Evolutionary conservation across 2,888 invertebrate species (phyloP).

Genomic region (Calliopum simillimum): DNA sequence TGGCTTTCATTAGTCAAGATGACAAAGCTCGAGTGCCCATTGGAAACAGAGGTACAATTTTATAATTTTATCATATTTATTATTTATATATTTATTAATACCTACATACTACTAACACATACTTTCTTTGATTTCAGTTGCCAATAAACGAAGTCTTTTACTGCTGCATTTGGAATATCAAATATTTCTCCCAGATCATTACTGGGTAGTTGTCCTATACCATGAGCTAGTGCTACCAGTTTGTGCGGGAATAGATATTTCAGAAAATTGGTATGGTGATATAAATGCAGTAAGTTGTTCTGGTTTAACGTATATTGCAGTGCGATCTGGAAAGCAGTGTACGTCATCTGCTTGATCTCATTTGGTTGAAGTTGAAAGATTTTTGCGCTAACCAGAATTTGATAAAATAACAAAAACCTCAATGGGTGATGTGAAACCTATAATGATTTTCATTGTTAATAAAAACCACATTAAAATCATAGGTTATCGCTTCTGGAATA

Average conservation of each 20-base stretch:
- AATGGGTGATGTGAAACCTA: background rate
- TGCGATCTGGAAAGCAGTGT: background rate
- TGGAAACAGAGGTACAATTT: no score
- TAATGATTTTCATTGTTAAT: background rate
- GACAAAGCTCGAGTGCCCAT: no score
- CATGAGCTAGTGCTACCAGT: conserved; percentile 43
- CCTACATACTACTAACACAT: no score
- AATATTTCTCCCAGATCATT: conserved; percentile 41
- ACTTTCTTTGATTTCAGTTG: no score
- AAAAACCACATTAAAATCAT: background rate
- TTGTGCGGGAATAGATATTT: conserved; percentile 39
- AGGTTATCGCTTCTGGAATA: no score
- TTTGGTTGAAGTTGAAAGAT: background rate
- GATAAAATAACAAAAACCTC: no score
- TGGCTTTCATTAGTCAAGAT: no score
- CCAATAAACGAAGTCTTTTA: conserved; percentile 55
- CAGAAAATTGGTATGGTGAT: background rate
- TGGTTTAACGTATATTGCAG: background rate
- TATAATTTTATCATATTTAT: no score
- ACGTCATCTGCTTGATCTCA: background rate
- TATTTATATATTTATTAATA: no score
- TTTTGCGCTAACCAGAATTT: background rate
- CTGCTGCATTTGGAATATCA: conserved; percentile 48
- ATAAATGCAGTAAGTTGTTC: background rate
- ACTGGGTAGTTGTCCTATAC: conserved; percentile 39